These are phyloP conservation scores for Dryobates pubescens DNA, from an alignment of 2,797 vertebrate genomes.

Conservation along the genomic window DNA sequence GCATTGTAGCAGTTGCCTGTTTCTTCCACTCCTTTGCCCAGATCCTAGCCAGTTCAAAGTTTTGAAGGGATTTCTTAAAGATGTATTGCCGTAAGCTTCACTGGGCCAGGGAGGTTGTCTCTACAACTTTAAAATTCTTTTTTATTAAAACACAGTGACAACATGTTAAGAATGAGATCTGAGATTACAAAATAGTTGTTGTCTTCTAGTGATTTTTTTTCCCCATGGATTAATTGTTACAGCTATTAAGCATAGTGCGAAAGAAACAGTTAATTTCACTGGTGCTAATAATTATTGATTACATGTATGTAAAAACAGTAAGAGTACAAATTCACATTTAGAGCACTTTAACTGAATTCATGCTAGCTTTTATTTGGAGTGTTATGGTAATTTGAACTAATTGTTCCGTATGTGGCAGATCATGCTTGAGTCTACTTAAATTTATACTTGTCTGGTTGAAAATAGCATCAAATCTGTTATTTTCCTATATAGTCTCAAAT, in stretches of 20 bases:
- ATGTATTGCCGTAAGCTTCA: not conserved
- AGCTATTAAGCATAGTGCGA: not conserved
- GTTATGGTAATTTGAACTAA: not conserved
- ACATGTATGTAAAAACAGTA: not conserved
- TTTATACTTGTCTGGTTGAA: not conserved
- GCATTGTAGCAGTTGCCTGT: rapidly evolving
- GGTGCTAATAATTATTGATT: not conserved
- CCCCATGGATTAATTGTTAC: not conserved
- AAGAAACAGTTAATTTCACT: not conserved
- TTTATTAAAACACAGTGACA: not conserved
- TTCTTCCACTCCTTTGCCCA: slow-evolving; percentile 16
- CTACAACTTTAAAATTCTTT: not conserved
- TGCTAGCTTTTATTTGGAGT: not conserved
- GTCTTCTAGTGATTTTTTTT: not conserved
- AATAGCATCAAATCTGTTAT: not conserved
- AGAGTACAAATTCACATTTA: not conserved
- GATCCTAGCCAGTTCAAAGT: not conserved
- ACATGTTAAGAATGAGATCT: not conserved
- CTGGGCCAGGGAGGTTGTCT: not conserved
- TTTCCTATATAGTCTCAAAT: not conserved
- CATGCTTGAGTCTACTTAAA: not conserved
- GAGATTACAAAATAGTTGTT: not conserved
- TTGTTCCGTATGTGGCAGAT: not conserved
- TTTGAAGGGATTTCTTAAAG: slow-evolving; percentile 8
- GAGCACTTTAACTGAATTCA: not conserved